Conservation (phyloP, 1,140 invertebrate genomes). For the Nasonia longicornis region DNA sequence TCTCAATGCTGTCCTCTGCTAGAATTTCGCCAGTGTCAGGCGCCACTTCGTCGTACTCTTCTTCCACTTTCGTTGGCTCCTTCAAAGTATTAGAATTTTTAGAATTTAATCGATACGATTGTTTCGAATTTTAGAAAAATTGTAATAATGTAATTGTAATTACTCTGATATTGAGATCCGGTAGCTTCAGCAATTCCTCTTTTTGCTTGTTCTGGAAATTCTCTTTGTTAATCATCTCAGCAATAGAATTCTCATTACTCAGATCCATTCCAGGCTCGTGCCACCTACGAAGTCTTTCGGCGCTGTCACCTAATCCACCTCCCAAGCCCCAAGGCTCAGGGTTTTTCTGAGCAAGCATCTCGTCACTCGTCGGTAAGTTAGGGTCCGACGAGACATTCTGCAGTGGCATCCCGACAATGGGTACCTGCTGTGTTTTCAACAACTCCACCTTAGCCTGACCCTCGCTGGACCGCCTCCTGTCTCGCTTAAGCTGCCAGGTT, state of each 20-base stretch:
- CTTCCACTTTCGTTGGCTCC: conserved; percentile 48
- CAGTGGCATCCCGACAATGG: conserved; percentile 39
- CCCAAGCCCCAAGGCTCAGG: conserved; percentile 31
- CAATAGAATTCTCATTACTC: conserved; percentile 55
- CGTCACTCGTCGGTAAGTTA: conserved; percentile 52
- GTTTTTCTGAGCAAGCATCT: conserved; percentile 39
- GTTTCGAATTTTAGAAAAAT: neutral
- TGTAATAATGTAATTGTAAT: neutral
- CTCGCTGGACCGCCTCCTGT: conserved; percentile 61
- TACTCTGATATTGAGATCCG: conserved; percentile 27
- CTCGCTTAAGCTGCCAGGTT: conserved; percentile 57
- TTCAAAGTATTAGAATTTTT: neutral
- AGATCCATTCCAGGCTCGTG: conserved; percentile 57
- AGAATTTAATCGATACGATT: neutral
- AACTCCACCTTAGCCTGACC: conserved; percentile 51
- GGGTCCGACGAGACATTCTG: conserved; percentile 61
- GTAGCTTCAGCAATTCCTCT: conserved; percentile 38
- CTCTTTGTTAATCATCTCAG: conserved; percentile 48
- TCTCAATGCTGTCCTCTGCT: conserved; percentile 54
- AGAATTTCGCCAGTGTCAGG: conserved; percentile 45
- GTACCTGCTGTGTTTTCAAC: conserved; percentile 35
- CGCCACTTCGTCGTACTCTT: conserved; percentile 58
- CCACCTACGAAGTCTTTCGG: conserved; percentile 57
- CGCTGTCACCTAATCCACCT: conserved; percentile 35
- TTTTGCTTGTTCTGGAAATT: conserved; percentile 48